Base-by-base conservation (phyloP, 1,140 invertebrate species). In the Zaprionus lachaisei region DNA sequence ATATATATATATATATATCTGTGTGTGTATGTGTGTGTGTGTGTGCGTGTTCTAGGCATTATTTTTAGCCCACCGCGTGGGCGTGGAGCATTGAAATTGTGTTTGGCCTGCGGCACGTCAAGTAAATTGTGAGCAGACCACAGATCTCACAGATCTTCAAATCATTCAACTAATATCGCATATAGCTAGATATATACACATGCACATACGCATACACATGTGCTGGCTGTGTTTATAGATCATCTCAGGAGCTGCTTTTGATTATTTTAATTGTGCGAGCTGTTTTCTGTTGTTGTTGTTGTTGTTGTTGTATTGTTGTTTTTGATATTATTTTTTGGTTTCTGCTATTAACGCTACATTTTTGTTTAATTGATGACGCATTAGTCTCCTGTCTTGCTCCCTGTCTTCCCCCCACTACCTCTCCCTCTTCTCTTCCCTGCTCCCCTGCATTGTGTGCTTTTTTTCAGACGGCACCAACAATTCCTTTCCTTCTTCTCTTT, bases 381-480 rank as follows among this genome's bases (percentile, higher is more conserved):
- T 79, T 80, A 69, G 60, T 37, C 38, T 38, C 61, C 37, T 26
- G 47, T 44, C 55, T 41, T 41, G 5, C 15, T 41, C 34, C 7
- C 57, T 37, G 49, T 49, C 20, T 54, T 65, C 17, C 14, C 26
- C n/a, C 31, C 9, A 4, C 31, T 1, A 0, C 3, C 9, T 34
- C 31, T 54, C 60, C 34, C 63, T 17, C 38, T 54, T 9, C 2
- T 24, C 5, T 26, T 14, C 22, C 34, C 51, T 4, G 15, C 12
- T 4, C 12, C 22, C 55, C 34, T 31, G 41, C 54, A 68, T 31
- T 81, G 80, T 77, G 72, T 2, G n/a, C 41, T 84, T 56, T 79
- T 89, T 89, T 89, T 89, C 85, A 89, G 85, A 89, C 85, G 85
- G 85, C 85, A 89, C 85, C 85, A 89, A 89, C 70, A 90, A 89